These are phyloP conservation scores for Cheilosia soror DNA, from an alignment of 2,888 invertebrate genomes.

Conservation along the genomic window DNA sequence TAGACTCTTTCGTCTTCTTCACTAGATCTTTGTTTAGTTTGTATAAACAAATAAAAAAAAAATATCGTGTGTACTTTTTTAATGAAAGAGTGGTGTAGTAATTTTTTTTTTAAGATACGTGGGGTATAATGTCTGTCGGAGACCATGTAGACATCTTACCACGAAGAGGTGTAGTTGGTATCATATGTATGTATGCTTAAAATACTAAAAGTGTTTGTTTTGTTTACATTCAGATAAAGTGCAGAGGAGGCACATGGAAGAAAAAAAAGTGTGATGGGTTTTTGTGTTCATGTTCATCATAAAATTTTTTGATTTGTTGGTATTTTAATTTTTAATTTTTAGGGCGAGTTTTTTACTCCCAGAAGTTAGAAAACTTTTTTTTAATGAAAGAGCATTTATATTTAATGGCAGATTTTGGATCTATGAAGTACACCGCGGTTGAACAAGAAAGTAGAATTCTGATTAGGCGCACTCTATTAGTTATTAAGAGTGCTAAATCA, in stretches of 20 bases:
- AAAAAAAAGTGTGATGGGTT: constrained; percentile 39
- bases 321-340: constrained; percentile 49
- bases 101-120: constrained; percentile 46
- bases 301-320: constrained; percentile 67
- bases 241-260: constrained; percentile 44
- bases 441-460: no score
- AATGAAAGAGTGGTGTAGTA: constrained; percentile 67
- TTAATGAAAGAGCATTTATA: neutral
- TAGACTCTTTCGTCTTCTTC: neutral
- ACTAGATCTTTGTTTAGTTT: constrained; percentile 46
- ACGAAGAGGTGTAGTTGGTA: constrained; percentile 19
- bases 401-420: no score
- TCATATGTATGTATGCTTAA: constrained; percentile 57
- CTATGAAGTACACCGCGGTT: no score
- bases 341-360: neutral
- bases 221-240: constrained; percentile 72
- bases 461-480: no score
- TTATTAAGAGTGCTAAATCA: no score
- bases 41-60: constrained; percentile 54
- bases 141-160: constrained; percentile 45
- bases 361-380: neutral
- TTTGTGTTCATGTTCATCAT: constrained; percentile 61
- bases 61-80: constrained; percentile 54
- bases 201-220: constrained; percentile 69
- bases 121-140: constrained; percentile 34